Base-by-base conservation (phyloP, 2,113 vertebrate species). In the Lepus americanus region DNA sequence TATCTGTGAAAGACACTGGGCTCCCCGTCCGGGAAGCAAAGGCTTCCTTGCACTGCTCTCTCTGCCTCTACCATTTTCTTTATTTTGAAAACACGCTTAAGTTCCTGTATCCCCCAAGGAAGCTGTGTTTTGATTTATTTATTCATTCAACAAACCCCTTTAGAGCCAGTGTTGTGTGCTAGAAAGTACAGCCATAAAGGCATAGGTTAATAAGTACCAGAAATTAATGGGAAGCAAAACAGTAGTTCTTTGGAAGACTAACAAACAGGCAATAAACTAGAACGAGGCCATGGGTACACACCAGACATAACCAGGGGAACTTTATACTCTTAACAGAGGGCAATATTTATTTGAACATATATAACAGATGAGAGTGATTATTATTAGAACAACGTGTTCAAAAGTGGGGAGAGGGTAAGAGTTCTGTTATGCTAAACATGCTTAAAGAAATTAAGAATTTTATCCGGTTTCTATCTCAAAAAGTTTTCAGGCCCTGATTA, bases 1-100 rank as follows among this genome's bases (percentile, higher is more conserved):
- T 93, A 94, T 89, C 55, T 89, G 90, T 78, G 82, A 92, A 97
- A 93, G 90, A 61, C 81, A 94, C 91, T 95, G 89, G 36, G 10
- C 33, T 44, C 87, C 67, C 23, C 66, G 33, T 88, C 80, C 87
- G 82, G 89, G 88, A 92, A 90, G 61, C 55, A n/a, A 29, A 84
- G 51, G 33, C 59, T 94, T 73, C 74, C 86, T 88, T 36, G 0
- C 0, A 23, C 59, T 4, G 72, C 61, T 88, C 39, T 70, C 61
- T 90, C 86, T 82, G 17, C 10, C 0, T 0, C n/a, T 84, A 29
- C 6, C 4, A 3, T 72, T 49, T 74, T 51, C 80, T 90, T 81
- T 25, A 13, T 55, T 73, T 80, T 64, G 51, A 85, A 95, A 93
- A 61, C 61, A 9, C 33, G 5, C 11, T 87, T 83, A 31, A 61